phyloP scores from a whole-genome alignment of 2,113 vertebrate species.

The Podarcis cretensis region DNA sequence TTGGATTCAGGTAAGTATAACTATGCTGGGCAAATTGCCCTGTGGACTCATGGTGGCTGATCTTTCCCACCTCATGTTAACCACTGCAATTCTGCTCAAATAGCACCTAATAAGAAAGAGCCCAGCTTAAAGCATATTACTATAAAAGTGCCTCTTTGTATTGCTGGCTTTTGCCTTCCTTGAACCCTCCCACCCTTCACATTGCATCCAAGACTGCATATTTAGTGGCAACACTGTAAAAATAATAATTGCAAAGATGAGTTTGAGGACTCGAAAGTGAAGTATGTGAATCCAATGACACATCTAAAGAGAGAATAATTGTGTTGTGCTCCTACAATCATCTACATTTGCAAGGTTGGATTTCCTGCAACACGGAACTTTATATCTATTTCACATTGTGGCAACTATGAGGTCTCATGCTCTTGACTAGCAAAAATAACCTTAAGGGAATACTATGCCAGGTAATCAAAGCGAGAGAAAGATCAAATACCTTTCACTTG shows the following conservation, averaged over 20 bases:
- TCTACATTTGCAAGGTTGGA: neutral
- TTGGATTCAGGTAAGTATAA: neutral
- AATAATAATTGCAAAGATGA: neutral
- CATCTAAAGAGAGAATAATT: slow-evolving; percentile 11
- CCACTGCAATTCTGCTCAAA: slow-evolving; percentile 43
- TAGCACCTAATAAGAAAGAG: slow-evolving; percentile 47
- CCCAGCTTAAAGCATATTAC: slow-evolving; percentile 60
- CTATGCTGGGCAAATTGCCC: slow-evolving; percentile 8
- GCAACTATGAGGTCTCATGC: neutral
- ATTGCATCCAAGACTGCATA: slow-evolving; percentile 41
- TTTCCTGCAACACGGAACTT: slow-evolving; percentile 20
- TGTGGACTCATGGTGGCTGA: slow-evolving; percentile 14
- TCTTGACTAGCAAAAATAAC: neutral
- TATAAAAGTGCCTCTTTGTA: slow-evolving; percentile 13
- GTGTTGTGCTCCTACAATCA: slow-evolving; percentile 7
- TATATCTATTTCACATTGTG: neutral
- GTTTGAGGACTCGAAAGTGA: slow-evolving; percentile 29
- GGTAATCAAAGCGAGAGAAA: neutral
- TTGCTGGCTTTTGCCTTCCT: slow-evolving; percentile 27
- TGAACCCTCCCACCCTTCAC: neutral
- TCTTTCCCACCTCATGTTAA: slow-evolving; percentile 33
- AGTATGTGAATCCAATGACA: neutral
- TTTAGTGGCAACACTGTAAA: slow-evolving; percentile 51
- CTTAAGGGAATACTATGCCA: neutral
- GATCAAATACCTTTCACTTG: neutral